Conservation (phyloP, 2,113 vertebrate species). For the Bujurquina vittata region DNA sequence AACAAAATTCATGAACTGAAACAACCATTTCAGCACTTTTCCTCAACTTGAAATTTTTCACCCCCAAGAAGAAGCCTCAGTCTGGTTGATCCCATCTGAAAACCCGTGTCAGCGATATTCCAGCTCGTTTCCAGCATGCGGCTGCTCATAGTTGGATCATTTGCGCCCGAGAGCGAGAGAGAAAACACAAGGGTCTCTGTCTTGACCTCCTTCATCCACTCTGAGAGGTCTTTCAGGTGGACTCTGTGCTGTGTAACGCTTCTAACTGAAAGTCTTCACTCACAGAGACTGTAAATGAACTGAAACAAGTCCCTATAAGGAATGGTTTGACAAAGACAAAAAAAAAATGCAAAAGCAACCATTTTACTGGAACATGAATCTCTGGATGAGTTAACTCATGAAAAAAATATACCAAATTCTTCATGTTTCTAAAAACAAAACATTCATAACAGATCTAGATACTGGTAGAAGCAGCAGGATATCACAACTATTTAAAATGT, state of each 20-base stretch:
- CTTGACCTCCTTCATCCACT: constrained; percentile 37
- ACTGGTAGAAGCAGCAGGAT: constrained; percentile 7
- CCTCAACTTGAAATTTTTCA: constrained; percentile 56
- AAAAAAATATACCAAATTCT: neutral
- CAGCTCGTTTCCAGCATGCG: constrained; percentile 49
- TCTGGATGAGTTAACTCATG: neutral
- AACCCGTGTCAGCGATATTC: constrained; percentile 56
- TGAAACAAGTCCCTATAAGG: neutral
- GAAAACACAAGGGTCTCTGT: constrained; percentile 65
- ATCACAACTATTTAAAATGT: constrained; percentile 4
- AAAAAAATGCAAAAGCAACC: neutral
- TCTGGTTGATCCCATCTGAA: constrained; percentile 30
- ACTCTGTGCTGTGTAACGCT: constrained; percentile 5
- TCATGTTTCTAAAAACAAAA: constrained; percentile 10
- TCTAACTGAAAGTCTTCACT: constrained; percentile 24
- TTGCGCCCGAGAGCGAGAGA: constrained; percentile 14
- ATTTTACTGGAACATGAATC: neutral
- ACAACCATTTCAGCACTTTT: constrained; percentile 56
- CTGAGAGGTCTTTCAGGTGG: constrained; percentile 65
- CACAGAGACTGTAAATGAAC: constrained; percentile 45
- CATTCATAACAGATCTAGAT: constrained; percentile 12
- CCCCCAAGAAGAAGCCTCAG: constrained; percentile 55
- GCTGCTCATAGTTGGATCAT: constrained; percentile 55
- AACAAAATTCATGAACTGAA: constrained; percentile 27
- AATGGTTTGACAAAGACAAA: neutral